Evolutionary conservation across 2,888 invertebrate genomes (phyloP).

Genomic region (Pelosia muscerda): DNA sequence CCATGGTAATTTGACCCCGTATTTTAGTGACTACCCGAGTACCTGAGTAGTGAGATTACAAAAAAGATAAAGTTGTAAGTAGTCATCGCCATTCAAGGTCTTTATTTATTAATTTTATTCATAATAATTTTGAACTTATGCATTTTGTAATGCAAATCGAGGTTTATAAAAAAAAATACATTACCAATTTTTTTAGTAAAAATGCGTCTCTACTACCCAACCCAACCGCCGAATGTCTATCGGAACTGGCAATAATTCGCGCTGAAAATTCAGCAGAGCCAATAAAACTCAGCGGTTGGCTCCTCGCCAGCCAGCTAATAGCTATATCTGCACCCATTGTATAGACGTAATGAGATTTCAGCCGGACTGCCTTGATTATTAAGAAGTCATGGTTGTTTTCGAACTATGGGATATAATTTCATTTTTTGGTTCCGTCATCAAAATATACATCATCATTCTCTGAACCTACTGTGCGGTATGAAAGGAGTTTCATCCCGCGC

Average conservation of each 20-base stretch:
- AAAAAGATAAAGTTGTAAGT: too few relatives aligned
- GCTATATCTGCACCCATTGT: slow-evolving; percentile 57
- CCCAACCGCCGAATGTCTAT: slow-evolving; percentile 54
- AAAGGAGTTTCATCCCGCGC: too few relatives aligned
- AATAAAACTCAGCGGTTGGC: slow-evolving; percentile 71
- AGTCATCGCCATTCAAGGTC: too few relatives aligned
- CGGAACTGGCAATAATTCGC: slow-evolving; percentile 66
- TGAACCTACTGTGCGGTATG: too few relatives aligned
- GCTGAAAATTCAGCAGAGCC: slow-evolving; percentile 67
- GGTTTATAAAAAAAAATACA: background rate
- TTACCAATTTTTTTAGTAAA: background rate
- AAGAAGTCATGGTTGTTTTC: background rate
- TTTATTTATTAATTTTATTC: too few relatives aligned
- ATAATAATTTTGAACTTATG: too few relatives aligned
- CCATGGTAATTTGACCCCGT: too few relatives aligned
- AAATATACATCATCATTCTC: too few relatives aligned
- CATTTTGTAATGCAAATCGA: too few relatives aligned
- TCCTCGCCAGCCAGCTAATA: slow-evolving; percentile 65
- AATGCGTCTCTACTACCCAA: slow-evolving; percentile 36
- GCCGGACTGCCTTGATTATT: slow-evolving; percentile 53
- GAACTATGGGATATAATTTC: background rate
- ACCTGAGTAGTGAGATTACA: too few relatives aligned
- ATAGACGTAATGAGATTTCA: slow-evolving; percentile 67
- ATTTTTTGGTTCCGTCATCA: background rate
- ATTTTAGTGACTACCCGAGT: too few relatives aligned